Conservation (phyloP, 2,113 vertebrate genomes). For the Neogale vison region DNA sequence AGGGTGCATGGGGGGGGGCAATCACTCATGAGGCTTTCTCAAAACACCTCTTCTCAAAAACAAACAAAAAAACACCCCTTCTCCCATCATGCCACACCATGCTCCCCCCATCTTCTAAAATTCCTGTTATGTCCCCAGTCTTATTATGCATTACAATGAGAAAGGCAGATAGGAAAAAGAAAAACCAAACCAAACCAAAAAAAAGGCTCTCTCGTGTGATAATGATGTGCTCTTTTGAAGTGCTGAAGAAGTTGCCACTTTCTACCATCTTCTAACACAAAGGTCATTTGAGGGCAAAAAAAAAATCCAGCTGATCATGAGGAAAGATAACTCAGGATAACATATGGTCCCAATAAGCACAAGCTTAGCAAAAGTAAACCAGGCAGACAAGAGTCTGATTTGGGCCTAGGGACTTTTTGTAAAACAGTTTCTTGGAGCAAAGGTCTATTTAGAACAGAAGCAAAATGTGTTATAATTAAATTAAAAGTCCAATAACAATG, state of each 20-base stretch:
- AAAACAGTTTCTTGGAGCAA: slow-evolving; percentile 52
- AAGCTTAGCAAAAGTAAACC: slow-evolving; percentile 57
- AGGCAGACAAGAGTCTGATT: slow-evolving; percentile 48
- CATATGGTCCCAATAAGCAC: slow-evolving; percentile 68
- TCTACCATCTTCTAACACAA: slow-evolving; percentile 34
- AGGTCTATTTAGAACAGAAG: slow-evolving; percentile 61
- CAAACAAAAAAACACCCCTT: background rate
- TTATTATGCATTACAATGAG: background rate
- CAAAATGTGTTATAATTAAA: slow-evolving; percentile 52
- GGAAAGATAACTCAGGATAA: slow-evolving; percentile 58
- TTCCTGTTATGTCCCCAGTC: background rate
- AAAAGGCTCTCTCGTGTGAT: background rate
- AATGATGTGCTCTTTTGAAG: slow-evolving; percentile 37
- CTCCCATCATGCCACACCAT: background rate
- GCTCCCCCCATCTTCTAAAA: background rate
- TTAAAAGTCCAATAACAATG: slow-evolving; percentile 41
- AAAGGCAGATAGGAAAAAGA: background rate
- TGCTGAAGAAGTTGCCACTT: slow-evolving; percentile 11
- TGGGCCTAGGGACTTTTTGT: slow-evolving; percentile 42
- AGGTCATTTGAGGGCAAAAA: slow-evolving; percentile 57
- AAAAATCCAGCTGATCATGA: slow-evolving; percentile 54
- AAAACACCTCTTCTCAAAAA: background rate
- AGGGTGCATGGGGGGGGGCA: background rate
- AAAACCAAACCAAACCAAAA: background rate
- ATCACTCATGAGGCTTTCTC: background rate